phyloP scores from a whole-genome alignment of 2,113 vertebrate species.

The Bombycilla garrulus region DNA sequence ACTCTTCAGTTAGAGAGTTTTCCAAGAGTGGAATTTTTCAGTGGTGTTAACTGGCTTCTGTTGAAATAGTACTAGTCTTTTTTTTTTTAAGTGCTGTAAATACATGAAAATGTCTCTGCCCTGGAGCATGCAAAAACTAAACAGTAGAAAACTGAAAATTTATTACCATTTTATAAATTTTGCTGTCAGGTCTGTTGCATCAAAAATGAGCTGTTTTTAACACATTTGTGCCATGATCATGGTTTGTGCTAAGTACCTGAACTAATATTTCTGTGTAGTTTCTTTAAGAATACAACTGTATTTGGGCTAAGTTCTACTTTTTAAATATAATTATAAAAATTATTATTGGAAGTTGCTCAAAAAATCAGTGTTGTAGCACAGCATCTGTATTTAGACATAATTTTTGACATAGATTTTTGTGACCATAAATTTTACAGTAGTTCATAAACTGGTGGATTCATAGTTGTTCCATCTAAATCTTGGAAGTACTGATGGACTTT shows the following conservation, averaged over 20 bases:
- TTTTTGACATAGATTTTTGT: not conserved
- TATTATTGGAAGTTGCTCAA: not conserved
- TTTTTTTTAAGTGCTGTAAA: not conserved
- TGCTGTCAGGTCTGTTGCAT: not conserved
- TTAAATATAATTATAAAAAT: not conserved
- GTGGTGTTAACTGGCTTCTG: not conserved
- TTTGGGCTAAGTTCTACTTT: not conserved
- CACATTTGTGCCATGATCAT: not conserved
- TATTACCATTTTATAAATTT: not conserved
- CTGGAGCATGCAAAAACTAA: not conserved
- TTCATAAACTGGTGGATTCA: not conserved
- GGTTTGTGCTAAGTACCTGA: not conserved
- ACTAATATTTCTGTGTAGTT: not conserved
- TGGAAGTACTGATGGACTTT: not conserved
- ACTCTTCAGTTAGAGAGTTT: not conserved
- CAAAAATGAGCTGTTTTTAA: not conserved
- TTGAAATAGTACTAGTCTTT: not conserved
- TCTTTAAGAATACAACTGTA: not conserved
- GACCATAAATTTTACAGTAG: not conserved
- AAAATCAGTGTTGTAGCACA: not conserved
- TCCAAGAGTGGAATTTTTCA: not conserved
- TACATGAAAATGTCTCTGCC: not conserved
- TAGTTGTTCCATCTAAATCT: not conserved
- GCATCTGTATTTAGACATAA: fast-evolving
- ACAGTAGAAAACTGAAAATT: not conserved